A percentile compares a stretch with the other conserved stretches of the same genome.
Evolutionary conservation across 2,888 invertebrate genomes (phyloP).

Genomic region (Bimastos eiseni): DNA sequence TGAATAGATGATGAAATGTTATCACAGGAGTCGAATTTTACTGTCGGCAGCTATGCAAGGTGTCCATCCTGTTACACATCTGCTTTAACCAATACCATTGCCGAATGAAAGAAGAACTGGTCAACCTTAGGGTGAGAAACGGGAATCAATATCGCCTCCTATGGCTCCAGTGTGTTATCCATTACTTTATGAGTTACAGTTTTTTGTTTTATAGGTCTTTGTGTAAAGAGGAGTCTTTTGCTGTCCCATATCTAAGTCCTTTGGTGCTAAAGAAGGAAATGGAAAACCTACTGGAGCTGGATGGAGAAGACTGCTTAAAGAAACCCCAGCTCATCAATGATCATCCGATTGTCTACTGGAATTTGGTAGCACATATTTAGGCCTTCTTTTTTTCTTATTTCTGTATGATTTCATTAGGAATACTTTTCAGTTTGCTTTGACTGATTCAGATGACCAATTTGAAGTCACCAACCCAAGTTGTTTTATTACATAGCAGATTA

Average conservation of each 20-base stretch:
- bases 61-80: too few species aligned
- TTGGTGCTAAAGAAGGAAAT: constrained; percentile 31
- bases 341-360: constrained; percentile 33
- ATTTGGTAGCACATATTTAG: constrained; percentile 27
- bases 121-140: too few species aligned
- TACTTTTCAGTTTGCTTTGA: not conserved
- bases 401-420: not conserved
- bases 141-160: too few species aligned
- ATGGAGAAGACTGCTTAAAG: constrained; percentile 30
- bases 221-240: constrained; percentile 9
- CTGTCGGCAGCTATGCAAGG: too few species aligned
- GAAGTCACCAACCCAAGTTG: not conserved
- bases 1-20: too few species aligned
- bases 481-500: too few species aligned
- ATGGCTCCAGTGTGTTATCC: too few species aligned
- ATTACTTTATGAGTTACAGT: too few species aligned
- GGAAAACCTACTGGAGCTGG: constrained; percentile 25
- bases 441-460: not conserved
- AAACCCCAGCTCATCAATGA: not conserved
- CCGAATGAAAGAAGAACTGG: too few species aligned
- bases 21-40: too few species aligned
- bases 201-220: not conserved
- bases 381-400: not conserved
- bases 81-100: too few species aligned
- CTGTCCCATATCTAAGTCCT: constrained; percentile 28